Conservation (phyloP, 2,888 invertebrate species). For the Patella depressa region DNA sequence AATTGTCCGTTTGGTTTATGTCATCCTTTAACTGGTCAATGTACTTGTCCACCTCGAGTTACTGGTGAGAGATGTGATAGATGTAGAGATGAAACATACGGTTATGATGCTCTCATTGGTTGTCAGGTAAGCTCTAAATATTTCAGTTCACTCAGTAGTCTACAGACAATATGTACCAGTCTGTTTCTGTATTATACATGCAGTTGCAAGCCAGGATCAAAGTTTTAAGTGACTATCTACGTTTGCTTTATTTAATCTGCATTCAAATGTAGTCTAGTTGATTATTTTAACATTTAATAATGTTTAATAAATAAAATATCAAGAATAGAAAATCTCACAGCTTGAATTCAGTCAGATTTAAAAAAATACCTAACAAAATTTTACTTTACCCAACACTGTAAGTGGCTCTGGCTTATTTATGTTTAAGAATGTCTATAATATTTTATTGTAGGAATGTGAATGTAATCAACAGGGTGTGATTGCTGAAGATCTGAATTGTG, state of each 20-base stretch:
- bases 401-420: too few species aligned
- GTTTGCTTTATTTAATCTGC: background rate
- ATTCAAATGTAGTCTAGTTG: background rate
- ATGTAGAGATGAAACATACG: constrained; percentile 84
- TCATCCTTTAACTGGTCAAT: constrained; percentile 88
- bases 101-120: constrained; percentile 87
- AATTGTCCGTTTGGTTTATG: constrained; percentile 87
- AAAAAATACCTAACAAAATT: too few species aligned
- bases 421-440: too few species aligned
- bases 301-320: too few species aligned
- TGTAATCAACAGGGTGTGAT: constrained; percentile 88
- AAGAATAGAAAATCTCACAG: too few species aligned
- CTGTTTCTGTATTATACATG: too few species aligned
- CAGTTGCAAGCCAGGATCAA: too few species aligned
- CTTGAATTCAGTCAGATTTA: too few species aligned
- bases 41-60: constrained; percentile 92
- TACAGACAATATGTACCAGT: too few species aligned
- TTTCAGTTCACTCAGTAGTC: background rate
- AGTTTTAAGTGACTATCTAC: background rate
- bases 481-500: constrained; percentile 85
- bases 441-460: constrained; percentile 79
- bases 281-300: too few species aligned
- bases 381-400: too few species aligned
- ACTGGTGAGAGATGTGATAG: constrained; percentile 90
- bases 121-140: constrained; percentile 77